Evolutionary conservation across 2,888 invertebrate species (phyloP).

Genomic region (Synanthedon formicaeformis): DNA sequence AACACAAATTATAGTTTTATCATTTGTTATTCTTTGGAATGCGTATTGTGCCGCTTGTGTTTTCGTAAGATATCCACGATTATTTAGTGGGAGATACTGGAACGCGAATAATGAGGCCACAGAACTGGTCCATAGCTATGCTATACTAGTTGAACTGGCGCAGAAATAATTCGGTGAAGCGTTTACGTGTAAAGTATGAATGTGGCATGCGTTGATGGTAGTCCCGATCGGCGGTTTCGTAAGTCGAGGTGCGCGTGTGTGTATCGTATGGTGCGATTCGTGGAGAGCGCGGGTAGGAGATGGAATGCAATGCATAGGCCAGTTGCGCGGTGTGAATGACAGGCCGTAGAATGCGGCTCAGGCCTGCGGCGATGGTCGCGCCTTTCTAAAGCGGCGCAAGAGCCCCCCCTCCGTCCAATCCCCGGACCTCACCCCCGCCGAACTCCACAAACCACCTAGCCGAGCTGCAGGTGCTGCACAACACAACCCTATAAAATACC

Average conservation of each 20-base stretch:
- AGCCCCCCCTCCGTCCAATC: conserved; percentile 32
- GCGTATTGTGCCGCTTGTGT: conserved; percentile 35
- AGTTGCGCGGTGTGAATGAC: conserved; percentile 70
- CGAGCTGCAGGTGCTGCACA: conserved; percentile 62
- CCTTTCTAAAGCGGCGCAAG: conserved; percentile 69
- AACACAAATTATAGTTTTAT: conserved; percentile 66
- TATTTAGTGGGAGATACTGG: conserved; percentile 38
- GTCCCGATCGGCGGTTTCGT: conserved; percentile 42
- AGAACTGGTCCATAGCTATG: conserved; percentile 58
- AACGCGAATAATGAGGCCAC: conserved; percentile 50
- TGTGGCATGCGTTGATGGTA: conserved; percentile 40
- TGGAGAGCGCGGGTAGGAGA: conserved; percentile 48
- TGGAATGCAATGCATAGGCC: conserved; percentile 70
- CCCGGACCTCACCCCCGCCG: conserved; percentile 39
- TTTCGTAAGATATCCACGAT: conserved; percentile 28
- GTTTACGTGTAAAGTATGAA: conserved; percentile 44
- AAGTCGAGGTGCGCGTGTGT: conserved; percentile 42
- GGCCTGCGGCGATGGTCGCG: conserved; percentile 70
- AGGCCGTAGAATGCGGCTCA: conserved; percentile 70
- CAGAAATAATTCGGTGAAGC: conserved; percentile 58
- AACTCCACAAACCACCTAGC: conserved; percentile 30
- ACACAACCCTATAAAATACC: conserved; percentile 69
- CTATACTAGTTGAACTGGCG: conserved; percentile 44
- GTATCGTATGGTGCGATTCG: conserved; percentile 39
- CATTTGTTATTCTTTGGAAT: conserved; percentile 64